Percentiles rank a stretch among this genome's conserved stretches.
Evolutionary conservation across 1,140 invertebrate genomes (phyloP).

Genomic region (Drosophila neocordata): DNA sequence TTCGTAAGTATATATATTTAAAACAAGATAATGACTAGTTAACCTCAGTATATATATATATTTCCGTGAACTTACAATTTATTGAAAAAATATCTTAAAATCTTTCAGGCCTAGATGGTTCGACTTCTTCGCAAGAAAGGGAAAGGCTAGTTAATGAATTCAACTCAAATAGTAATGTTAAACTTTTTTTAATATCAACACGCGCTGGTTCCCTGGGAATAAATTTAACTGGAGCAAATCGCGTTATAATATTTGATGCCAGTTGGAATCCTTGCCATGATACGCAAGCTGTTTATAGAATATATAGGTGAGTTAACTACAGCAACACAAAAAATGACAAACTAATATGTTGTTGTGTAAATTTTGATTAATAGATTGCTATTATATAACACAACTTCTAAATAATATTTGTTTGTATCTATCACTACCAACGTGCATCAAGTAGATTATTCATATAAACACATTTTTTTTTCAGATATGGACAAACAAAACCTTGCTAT

Average conservation of each 20-base stretch:
- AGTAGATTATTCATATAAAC: neutral
- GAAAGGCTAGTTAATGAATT: conserved; percentile 99
- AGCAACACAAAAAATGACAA: too few relatives aligned
- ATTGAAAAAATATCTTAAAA: neutral
- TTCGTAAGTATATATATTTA: conserved; percentile 85
- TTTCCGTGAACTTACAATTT: too few relatives aligned
- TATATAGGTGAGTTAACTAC: conserved; percentile 87
- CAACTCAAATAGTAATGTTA: conserved; percentile 94
- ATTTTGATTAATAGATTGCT: too few relatives aligned
- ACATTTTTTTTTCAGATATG: conserved; percentile 85
- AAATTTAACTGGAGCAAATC: conserved; percentile 98
- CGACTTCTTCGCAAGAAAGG: conserved; percentile 95
- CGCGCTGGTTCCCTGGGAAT: conserved; percentile 98
- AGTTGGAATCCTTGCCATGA: conserved; percentile 99
- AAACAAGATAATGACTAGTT: too few relatives aligned
- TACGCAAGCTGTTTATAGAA: conserved; percentile 98
- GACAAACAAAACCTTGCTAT: conserved; percentile 96
- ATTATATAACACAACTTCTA: too few relatives aligned
- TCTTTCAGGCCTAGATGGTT: conserved; percentile 92
- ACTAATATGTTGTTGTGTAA: too few relatives aligned
- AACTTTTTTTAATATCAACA: conserved; percentile 98
- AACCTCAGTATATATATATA: neutral
- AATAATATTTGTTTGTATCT: too few relatives aligned
- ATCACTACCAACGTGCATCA: too few relatives aligned
- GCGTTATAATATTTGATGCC: conserved; percentile 98